Conservation (phyloP, 2,797 vertebrate genomes). For the Onychomys leucogaster region DNA sequence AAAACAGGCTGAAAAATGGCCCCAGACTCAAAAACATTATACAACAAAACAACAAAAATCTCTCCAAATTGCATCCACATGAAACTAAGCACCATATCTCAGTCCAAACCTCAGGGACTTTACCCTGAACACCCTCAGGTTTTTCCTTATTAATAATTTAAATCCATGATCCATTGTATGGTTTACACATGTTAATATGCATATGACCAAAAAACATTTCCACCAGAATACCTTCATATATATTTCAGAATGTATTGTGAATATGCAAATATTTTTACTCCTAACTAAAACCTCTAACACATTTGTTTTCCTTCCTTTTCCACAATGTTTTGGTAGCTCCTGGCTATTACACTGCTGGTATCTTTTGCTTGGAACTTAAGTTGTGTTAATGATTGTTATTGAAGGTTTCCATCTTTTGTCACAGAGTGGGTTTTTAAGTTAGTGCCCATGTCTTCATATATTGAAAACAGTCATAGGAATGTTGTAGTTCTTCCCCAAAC, state of each 20-base stretch:
- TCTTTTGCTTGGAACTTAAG: conserved; percentile 16
- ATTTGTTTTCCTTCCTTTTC: conserved; percentile 18
- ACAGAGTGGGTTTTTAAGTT: conserved; percentile 1
- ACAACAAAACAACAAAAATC: conserved; percentile 67
- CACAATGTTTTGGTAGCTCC: neutral
- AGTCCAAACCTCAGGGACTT: conserved; percentile 24
- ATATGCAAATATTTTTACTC: neutral
- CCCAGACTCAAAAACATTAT: conserved; percentile 52
- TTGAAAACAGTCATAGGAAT: conserved; percentile 47
- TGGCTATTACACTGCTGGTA: neutral
- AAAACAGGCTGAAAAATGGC: conserved; percentile 61
- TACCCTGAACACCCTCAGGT: neutral
- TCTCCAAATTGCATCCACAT: conserved; percentile 69
- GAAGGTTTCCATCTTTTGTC: conserved; percentile 19
- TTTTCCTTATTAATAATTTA: conserved; percentile 12
- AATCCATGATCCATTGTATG: neutral
- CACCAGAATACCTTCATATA: neutral
- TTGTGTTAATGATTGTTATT: conserved; percentile 31
- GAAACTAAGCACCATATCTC: conserved; percentile 53
- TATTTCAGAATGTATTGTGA: neutral
- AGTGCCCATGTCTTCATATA: neutral
- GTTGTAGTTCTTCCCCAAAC: neutral
- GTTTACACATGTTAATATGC: neutral
- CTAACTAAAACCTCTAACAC: conserved; percentile 2
- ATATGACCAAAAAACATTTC: conserved; percentile 11